phyloP scores from a whole-genome alignment of 2,888 invertebrate genomes.

The Phengaris alcon region DNA sequence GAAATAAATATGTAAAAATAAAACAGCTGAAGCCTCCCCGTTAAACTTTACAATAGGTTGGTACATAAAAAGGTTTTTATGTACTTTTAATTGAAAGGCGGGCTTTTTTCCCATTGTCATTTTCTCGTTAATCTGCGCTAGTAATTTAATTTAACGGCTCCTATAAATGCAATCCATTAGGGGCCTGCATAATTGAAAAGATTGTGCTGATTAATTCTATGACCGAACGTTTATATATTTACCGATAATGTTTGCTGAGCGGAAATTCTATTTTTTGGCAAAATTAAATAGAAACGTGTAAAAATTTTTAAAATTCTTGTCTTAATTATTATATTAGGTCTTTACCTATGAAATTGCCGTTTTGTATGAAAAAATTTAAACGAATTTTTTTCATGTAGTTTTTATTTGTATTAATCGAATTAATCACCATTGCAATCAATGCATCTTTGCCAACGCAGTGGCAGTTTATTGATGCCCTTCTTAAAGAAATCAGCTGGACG shows the following conservation, averaged over 20 bases:
- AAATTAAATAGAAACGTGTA: too few species aligned
- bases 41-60: background rate
- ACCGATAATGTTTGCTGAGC: background rate
- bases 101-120: slow-evolving; percentile 9
- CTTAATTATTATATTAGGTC: too few species aligned
- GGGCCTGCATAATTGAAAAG: slow-evolving; percentile 9
- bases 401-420: too few species aligned
- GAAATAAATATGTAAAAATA: background rate
- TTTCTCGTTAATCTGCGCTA: slow-evolving; percentile 21
- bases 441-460: too few species aligned
- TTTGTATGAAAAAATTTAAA: too few species aligned
- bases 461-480: too few species aligned
- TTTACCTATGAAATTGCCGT: too few species aligned
- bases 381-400: too few species aligned
- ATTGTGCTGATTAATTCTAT: slow-evolving; percentile 11
- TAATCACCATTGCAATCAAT: too few species aligned
- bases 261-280: slow-evolving; percentile 7
- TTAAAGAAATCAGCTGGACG: too few species aligned
- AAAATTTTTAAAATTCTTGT: too few species aligned
- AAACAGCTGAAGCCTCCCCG: background rate
- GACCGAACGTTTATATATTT: background rate
- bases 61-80: background rate
- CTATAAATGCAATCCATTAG: slow-evolving; percentile 24
- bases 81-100: slow-evolving; percentile 1
- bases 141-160: slow-evolving; percentile 6